Evolutionary conservation across 2,888 invertebrate species (phyloP).

Genomic region (Mactromeris polynyma): DNA sequence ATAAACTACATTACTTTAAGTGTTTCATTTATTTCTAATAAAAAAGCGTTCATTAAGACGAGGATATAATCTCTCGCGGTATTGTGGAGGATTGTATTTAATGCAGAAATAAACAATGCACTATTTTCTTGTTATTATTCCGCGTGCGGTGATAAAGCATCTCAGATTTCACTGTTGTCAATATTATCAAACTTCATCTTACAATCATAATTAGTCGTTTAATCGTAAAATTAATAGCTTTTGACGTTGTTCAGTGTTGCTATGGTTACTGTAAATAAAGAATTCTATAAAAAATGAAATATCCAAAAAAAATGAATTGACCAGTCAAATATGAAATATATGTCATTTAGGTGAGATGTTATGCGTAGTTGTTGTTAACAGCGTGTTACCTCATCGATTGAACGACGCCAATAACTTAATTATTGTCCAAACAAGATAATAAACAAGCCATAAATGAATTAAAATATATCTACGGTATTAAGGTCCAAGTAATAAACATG

Average conservation of each 20-base stretch:
- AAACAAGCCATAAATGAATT: no score
- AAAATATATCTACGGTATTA: no score
- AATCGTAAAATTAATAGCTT: neutral
- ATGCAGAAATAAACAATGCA: conserved; percentile 16
- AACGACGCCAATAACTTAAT: no score
- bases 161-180: neutral
- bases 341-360: no score
- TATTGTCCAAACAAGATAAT: no score
- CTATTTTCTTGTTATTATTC: conserved; percentile 15
- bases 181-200: conserved; percentile 10
- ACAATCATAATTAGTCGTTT: neutral
- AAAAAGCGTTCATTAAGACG: neutral
- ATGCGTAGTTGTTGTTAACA: no score
- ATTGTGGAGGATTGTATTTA: neutral
- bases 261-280: neutral
- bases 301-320: neutral
- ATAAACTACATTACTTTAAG: conserved; percentile 31
- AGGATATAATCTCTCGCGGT: neutral
- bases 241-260: neutral
- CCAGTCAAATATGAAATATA: neutral
- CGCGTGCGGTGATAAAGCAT: neutral
- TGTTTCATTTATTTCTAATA: conserved; percentile 22
- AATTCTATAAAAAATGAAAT: neutral
- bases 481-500: no score
- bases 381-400: no score